These are phyloP conservation scores for Bombus impatiens DNA, from an alignment of 1,140 invertebrate genomes.

Conservation along the genomic window DNA sequence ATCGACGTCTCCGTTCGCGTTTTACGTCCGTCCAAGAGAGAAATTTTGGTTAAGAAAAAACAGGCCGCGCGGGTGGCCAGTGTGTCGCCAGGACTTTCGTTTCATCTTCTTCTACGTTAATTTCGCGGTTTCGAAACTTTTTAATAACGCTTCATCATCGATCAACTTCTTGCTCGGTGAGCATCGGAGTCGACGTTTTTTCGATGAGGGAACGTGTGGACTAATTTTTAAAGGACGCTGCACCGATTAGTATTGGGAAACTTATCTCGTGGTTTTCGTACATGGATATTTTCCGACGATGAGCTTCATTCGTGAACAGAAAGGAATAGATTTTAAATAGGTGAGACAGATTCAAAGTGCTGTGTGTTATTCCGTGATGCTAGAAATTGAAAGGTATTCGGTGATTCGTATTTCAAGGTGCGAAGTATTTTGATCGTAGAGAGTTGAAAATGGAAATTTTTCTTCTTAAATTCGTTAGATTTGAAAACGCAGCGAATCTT, in stretches of 20 bases:
- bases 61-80: background rate
- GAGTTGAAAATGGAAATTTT: too few species aligned
- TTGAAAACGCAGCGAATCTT: too few species aligned
- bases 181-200: background rate
- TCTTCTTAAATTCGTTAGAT: too few species aligned
- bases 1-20: conserved; percentile 2
- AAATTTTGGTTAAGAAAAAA: conserved; percentile 32
- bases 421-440: background rate
- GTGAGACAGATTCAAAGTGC: background rate
- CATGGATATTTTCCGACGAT: too few species aligned
- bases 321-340: background rate
- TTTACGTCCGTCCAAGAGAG: conserved; percentile 18
- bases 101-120: background rate
- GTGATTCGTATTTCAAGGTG: background rate
- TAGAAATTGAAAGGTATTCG: background rate
- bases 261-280: too few species aligned
- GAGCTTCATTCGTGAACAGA: too few species aligned
- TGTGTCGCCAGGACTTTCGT: background rate
- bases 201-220: background rate
- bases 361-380: background rate
- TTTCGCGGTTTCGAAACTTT: background rate
- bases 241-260: too few species aligned
- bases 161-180: background rate
- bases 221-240: background rate
- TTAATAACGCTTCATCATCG: background rate